Percentiles rank a stretch among this genome's conserved stretches.
These are phyloP conservation scores for Cheilosia vulpina DNA, from an alignment of 2,888 invertebrate genomes.

Conservation along the genomic window DNA sequence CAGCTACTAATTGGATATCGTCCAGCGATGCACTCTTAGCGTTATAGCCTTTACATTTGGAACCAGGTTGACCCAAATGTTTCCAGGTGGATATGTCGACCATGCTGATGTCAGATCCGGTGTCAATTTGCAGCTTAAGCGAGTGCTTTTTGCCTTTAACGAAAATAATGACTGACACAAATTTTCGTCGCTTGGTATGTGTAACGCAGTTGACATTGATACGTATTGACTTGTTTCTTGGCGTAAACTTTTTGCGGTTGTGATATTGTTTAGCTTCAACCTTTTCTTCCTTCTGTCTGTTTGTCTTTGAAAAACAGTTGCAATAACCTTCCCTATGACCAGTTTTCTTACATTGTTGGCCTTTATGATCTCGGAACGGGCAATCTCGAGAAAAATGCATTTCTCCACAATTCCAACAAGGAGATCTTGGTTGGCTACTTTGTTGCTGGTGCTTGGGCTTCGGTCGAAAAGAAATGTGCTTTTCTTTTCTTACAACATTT, in stretches of 20 bases:
- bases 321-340: slow-evolving; percentile 13
- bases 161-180: no score
- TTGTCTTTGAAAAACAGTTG: slow-evolving; percentile 13
- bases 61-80: slow-evolving; percentile 46
- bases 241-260: no score
- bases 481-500: no score
- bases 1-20: slow-evolving; percentile 30
- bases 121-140: slow-evolving; percentile 50
- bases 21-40: slow-evolving; percentile 27
- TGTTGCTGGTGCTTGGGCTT: no score
- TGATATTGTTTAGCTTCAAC: no score
- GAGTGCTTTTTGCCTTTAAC: neutral
- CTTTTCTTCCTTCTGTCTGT: no score
- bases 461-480: no score
- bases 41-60: neutral
- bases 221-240: no score
- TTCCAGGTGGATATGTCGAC: slow-evolving; percentile 50
- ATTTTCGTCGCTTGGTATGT: no score
- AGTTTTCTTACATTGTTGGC: neutral
- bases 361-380: neutral
- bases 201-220: no score
- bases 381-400: slow-evolving; percentile 19
- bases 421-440: neutral
- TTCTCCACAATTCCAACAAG: neutral
- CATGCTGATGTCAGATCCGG: slow-evolving; percentile 65